Evolutionary conservation across 2,888 invertebrate genomes (phyloP).

Genomic region (Ochropleura plecta): DNA sequence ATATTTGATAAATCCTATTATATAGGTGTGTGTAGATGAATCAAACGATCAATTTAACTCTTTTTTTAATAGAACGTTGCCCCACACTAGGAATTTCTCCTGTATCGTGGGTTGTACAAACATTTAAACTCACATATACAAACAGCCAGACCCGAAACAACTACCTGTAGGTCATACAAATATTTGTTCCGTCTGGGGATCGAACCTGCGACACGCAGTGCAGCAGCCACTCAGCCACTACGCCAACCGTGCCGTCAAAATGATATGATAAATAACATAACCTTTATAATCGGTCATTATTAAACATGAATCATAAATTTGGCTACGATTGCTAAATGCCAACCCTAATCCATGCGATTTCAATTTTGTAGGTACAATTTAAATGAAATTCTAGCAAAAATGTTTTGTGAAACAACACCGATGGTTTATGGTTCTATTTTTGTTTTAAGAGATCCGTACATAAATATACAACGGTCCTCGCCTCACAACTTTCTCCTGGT

Average conservation of each 20-base stretch:
- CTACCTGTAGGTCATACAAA: too few species aligned
- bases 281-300: neutral
- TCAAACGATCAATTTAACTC: neutral
- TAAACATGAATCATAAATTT: slow-evolving; percentile 16
- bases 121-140: too few species aligned
- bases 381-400: slow-evolving; percentile 49
- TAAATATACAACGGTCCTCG: neutral
- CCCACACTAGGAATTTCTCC: too few species aligned
- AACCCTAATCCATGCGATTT: slow-evolving; percentile 48
- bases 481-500: neutral
- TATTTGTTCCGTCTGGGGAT: too few species aligned
- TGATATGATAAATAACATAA: neutral
- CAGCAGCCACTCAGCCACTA: too few species aligned
- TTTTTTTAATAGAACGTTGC: too few species aligned
- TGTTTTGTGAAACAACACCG: slow-evolving; percentile 32
- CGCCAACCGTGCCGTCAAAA: too few species aligned
- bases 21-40: too few species aligned
- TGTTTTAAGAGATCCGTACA: slow-evolving; percentile 14
- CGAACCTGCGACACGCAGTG: too few species aligned
- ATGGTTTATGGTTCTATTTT: slow-evolving; percentile 19
- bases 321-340: slow-evolving; percentile 2
- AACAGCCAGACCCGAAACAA: too few species aligned
- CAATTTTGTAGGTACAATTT: slow-evolving; percentile 40
- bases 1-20: neutral
- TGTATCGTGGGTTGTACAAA: too few species aligned